A percentile compares a stretch with the other conserved stretches of the same genome.
Conservation (phyloP, 2,113 vertebrate species). For the Rana temporaria region DNA sequence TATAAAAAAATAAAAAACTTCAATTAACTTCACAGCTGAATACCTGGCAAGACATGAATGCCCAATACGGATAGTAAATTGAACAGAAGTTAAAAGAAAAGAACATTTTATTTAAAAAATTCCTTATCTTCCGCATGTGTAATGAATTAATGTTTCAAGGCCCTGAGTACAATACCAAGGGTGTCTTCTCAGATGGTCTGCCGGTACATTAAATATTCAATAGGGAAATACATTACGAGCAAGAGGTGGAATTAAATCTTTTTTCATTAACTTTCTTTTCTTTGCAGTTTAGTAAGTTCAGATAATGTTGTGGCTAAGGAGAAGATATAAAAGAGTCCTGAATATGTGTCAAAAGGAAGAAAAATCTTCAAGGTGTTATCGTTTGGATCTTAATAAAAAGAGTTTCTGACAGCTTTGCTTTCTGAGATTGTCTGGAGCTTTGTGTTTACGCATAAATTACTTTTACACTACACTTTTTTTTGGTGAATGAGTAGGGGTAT, state of each 20-base stretch:
- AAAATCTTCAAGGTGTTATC: neutral
- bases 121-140: slow-evolving; percentile 8
- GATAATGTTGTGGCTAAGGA: neutral
- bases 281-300: neutral
- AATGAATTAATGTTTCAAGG: slow-evolving; percentile 13
- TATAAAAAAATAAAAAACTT: neutral
- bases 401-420: no score
- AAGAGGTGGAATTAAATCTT: neutral
- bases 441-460: no score
- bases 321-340: no score
- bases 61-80: neutral
- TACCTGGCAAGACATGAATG: neutral
- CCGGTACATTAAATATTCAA: slow-evolving; percentile 20
- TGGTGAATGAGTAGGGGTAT: no score
- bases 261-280: neutral
- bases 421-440: no score
- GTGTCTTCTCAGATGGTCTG: neutral
- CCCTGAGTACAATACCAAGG: slow-evolving; percentile 6
- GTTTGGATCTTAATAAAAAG: no score
- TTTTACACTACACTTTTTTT: no score
- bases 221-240: slow-evolving; percentile 8
- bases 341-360: neutral
- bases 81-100: neutral
- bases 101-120: neutral
- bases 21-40: neutral